Conservation (phyloP, 35 echinoderm and acorn worm genomes). For the Heliocidaris tuberculata region DNA sequence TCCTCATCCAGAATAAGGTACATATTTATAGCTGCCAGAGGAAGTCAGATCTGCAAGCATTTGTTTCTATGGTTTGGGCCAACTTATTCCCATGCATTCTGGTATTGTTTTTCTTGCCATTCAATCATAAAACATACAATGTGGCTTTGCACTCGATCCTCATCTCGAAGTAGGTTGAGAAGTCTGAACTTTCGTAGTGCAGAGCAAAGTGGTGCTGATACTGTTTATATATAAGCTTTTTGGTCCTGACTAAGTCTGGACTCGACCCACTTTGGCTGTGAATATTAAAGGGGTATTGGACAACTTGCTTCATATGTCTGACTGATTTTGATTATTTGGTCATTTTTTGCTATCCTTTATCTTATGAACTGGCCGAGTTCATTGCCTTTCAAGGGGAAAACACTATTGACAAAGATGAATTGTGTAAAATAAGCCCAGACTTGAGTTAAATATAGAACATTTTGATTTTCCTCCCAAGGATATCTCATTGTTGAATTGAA, state of each 20-base stretch:
- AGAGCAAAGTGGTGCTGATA: neutral
- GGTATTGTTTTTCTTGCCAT: no score
- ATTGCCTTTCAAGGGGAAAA: neutral
- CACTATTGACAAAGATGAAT: conserved; percentile 17
- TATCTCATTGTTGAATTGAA: conserved; percentile 17
- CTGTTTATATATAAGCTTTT: neutral
- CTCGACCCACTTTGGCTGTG: neutral
- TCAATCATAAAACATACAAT: no score
- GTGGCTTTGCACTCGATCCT: neutral
- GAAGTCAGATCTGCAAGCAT: no score
- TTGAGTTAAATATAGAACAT: conserved; percentile 7
- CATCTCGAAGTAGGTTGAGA: neutral
- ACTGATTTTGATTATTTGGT: neutral
- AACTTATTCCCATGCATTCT: no score
- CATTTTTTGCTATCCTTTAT: neutral
- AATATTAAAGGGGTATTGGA: neutral
- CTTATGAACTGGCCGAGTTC: neutral
- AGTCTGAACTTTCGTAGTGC: neutral
- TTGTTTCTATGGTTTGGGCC: no score
- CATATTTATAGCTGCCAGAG: no score
- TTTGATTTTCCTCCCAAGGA: conserved; percentile 22
- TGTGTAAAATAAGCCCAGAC: conserved; percentile 10
- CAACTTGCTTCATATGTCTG: neutral
- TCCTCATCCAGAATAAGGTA: no score
- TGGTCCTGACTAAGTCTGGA: neutral